These are phyloP conservation scores for Anser cygnoides DNA, from an alignment of 2,113 vertebrate species.

Conservation along the genomic window DNA sequence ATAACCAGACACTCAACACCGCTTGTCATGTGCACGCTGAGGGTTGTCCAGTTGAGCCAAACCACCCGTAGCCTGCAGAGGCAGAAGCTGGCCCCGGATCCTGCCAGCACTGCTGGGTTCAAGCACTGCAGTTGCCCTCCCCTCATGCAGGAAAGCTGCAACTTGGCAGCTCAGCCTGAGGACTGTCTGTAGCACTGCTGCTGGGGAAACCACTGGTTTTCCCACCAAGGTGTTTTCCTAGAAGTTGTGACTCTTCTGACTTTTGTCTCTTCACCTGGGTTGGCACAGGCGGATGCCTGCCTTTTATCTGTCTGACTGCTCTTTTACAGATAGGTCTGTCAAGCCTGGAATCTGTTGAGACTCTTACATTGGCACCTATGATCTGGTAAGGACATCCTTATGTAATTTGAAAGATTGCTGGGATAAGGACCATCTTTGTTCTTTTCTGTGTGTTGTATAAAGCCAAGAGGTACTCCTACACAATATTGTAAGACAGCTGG, in stretches of 20 bases:
- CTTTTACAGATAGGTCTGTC: not conserved
- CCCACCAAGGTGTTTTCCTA: not conserved
- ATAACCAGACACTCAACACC: not conserved
- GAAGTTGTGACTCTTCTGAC: not conserved
- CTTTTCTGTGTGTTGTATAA: not conserved
- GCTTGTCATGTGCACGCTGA: not conserved
- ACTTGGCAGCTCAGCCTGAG: not conserved
- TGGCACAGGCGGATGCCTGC: not conserved
- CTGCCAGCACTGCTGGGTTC: not conserved
- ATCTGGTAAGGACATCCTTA: not conserved
- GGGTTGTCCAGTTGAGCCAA: not conserved
- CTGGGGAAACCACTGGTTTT: not conserved
- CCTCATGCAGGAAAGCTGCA: not conserved
- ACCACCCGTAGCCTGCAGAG: fast-evolving
- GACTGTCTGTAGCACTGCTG: not conserved
- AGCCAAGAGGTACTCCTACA: not conserved
- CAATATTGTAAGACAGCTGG: not conserved
- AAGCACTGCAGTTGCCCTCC: not conserved
- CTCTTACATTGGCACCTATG: not conserved
- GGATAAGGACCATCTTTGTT: not conserved
- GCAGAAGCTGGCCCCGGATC: not conserved
- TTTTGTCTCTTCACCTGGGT: not conserved
- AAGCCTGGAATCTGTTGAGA: fast-evolving
- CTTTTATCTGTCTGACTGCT: not conserved
- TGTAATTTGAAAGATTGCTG: not conserved